Evolutionary conservation across 2,113 vertebrate genomes (phyloP), one percentile per base, ranked within the genome.

Genomic region (Caracal caracal): DNA sequence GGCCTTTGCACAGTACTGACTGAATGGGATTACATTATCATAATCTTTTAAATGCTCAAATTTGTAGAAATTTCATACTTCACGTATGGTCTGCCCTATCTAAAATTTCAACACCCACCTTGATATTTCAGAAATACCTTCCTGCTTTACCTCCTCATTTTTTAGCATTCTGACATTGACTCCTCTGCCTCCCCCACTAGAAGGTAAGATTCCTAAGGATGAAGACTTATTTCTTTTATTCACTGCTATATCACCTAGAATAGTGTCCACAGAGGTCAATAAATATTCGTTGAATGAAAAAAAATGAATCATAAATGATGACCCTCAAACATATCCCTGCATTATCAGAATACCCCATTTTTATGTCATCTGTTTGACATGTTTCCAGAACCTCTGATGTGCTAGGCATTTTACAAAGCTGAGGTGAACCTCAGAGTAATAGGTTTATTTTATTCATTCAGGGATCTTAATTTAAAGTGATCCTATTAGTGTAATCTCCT

Each of bases 381-480:
- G 90, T 47, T 96, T 51, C 73, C 22, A 94, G 83, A 97, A 92
- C n/a, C 22, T 93, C 65, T 87, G 47, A 93, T 93, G 65, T 73
- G 43, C n/a, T 59, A 86, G 73, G 65, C 89, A 66, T 96, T 96
- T 96, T 89, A 84, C 47, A 84, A 90, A 89, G 70, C 83, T 66
- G 92, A 95, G 47, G 82, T 92, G 92, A 97, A 95, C 37, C 87
- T 96, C 75, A 88, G 75, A 94, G 68, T 93, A 95, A 96, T 71
- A 90, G 95, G 76, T 89, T 92, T 93, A 92, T 97, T 96, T 95
- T 96, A 95, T 93, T 97, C 97, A 97, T 96, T 95, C 59, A 56
- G 35, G 37, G 75, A 94, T 70, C 83, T 93, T 93, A 95, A 97
- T 97, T 95, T 95, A 97, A 96, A 92, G 70, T 90, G 96, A 97